Base-by-base conservation (phyloP, 2,113 vertebrate species). In the Chiloscyllium plagiosum region DNA sequence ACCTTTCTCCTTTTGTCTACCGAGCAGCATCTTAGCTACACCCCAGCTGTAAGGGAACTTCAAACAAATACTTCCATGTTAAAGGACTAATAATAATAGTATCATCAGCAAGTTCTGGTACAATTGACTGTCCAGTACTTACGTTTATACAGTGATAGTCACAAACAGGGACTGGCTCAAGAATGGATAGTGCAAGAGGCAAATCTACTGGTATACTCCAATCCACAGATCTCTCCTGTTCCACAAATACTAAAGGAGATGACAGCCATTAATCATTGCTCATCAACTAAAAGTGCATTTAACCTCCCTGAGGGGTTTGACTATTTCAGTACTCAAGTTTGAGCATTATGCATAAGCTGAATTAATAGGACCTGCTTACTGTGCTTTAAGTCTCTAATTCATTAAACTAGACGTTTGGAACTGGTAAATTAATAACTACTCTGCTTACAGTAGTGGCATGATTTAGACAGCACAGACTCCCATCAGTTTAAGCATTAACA, bases 281-380 rank as follows among this genome's bases (percentile, higher is more conserved):
- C 61, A 6, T 65, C n/a, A 93, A 93, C 89, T 93, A 65, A 93
- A 95, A 95, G 68, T 95, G 94, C 94, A 95, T 72, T 95, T 69
- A 42, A 95, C 69, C 94, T 93, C 89, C 69, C 93, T 69, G 69
- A 95, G 69, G 50, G 69, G 26, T 95, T 95, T 95, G 72, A 70
- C 66, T 50, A 72, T 95, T 70, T 76, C 68, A 33, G 66, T 72
- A 95, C 66, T 95, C 68, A 72, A 69, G 66, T 94, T 50, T 69
- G 22, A 70, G 24, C 50, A 72, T 72, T 95, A 47, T 95, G 24
- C 24, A 70, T 70, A 42, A 70, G 3, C 66, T 47, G 68, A 70
- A 70, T 29, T 94, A 72, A 72, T 6, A 72, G 37, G 68, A 94
- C 66, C 93, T 70, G 22, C 7, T 37, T 13, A 94, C 22, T 61